Conservation (phyloP, 2,888 invertebrate genomes). For the Liopterus haemorrhoidalis region DNA sequence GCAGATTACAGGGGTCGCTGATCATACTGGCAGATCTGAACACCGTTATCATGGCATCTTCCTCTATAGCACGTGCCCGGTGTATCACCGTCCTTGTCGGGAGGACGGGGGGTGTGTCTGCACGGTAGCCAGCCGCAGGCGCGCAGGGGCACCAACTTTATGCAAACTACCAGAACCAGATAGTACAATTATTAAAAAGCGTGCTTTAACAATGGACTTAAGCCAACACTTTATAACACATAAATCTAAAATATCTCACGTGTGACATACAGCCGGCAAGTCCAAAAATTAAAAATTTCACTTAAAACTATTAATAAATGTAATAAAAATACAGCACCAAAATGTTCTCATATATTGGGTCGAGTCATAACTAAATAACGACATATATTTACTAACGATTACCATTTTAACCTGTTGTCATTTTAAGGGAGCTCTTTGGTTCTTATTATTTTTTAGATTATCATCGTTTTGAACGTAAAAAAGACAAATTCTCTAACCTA, state of each 20-base stretch:
- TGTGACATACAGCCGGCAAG: too few species aligned
- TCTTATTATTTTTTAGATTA: too few species aligned
- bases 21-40: constrained; percentile 39
- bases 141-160: constrained; percentile 34
- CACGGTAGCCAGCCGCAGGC: not conserved
- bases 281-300: too few species aligned
- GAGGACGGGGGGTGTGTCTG: not conserved
- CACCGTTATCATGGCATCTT: constrained; percentile 34
- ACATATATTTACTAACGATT: too few species aligned
- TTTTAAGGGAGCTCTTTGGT: too few species aligned
- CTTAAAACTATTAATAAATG: too few species aligned
- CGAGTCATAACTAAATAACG: too few species aligned
- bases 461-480: too few species aligned
- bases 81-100: constrained; percentile 31
- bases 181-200: constrained; percentile 23
- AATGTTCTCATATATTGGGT: too few species aligned
- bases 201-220: constrained; percentile 20
- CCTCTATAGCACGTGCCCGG: constrained; percentile 28
- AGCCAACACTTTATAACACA: constrained; percentile 22
- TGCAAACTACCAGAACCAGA: constrained; percentile 34
- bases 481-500: too few species aligned
- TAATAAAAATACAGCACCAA: too few species aligned
- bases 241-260: constrained; percentile 21
- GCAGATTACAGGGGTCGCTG: constrained; percentile 40
- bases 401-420: too few species aligned